phyloP scores from a whole-genome alignment of 2,113 vertebrate species.

The Prochilodus magdalenae region DNA sequence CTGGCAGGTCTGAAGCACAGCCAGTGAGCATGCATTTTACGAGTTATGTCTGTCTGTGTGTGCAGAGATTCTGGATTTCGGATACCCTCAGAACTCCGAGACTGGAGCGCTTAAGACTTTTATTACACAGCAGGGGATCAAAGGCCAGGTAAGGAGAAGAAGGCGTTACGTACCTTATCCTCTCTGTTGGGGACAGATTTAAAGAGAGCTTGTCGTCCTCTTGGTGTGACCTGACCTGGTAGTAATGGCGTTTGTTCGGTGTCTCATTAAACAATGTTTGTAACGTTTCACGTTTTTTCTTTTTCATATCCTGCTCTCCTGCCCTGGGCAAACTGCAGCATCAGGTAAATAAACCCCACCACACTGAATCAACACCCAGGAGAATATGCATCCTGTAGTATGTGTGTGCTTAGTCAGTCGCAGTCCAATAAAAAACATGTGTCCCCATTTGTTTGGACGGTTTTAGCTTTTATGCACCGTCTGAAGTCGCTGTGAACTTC shows the following conservation, averaged over 20 bases:
- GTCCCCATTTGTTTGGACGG: too few relatives aligned
- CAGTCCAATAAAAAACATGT: too few relatives aligned
- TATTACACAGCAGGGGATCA: slow-evolving; percentile 99
- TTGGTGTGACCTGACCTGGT: background rate
- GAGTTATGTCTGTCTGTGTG: slow-evolving; percentile 4
- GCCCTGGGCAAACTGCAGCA: slow-evolving; percentile 65
- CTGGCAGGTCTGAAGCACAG: background rate
- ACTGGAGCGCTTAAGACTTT: slow-evolving; percentile 98
- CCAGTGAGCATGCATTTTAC: background rate
- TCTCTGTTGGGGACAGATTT: background rate
- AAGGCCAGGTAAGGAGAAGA: slow-evolving; percentile 87
- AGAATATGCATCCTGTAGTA: background rate
- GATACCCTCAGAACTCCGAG: slow-evolving; percentile 99
- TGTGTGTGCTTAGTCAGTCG: too few relatives aligned
- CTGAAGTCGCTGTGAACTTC: too few relatives aligned
- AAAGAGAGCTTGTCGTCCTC: background rate
- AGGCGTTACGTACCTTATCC: background rate
- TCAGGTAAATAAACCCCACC: slow-evolving; percentile 66
- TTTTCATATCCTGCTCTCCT: slow-evolving; percentile 11
- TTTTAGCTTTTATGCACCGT: too few relatives aligned
- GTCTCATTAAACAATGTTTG: background rate
- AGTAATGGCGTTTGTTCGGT: background rate
- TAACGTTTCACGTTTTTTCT: background rate
- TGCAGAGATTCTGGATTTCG: slow-evolving; percentile 98
- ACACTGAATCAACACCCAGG: background rate